Evolutionary conservation across 2,797 vertebrate species (phyloP).

Genomic region (Sebastes dallii): DNA sequence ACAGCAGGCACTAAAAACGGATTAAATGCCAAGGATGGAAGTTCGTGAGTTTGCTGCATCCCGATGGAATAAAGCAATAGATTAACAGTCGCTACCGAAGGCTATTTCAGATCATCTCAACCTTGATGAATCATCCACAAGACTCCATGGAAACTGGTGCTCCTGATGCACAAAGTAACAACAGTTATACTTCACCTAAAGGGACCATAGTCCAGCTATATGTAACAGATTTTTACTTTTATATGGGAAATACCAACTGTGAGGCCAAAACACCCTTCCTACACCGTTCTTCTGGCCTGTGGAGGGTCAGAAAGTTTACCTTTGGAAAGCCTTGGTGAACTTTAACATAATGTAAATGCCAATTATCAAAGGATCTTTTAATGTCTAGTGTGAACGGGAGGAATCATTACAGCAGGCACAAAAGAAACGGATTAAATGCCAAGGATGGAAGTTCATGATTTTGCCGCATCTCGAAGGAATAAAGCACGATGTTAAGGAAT

Average conservation of each 20-base stretch:
- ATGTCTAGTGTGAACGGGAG: too few species aligned
- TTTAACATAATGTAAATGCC: too few species aligned
- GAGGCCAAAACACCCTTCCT: too few species aligned
- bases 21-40: background rate
- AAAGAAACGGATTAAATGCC: background rate
- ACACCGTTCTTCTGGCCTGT: too few species aligned
- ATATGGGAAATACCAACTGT: background rate
- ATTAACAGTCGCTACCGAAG: background rate
- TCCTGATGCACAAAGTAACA: background rate
- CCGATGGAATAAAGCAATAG: background rate
- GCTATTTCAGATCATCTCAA: constrained; percentile 33
- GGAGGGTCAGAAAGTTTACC: too few species aligned
- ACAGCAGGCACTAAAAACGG: background rate
- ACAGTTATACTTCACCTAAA: background rate
- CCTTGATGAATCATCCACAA: constrained; percentile 37
- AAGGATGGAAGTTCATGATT: background rate
- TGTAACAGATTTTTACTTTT: background rate
- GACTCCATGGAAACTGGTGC: constrained; percentile 56
- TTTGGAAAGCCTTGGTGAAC: too few species aligned
- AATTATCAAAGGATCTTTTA: too few species aligned
- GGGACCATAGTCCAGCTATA: too few species aligned
- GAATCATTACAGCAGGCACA: background rate
- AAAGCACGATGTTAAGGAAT: background rate
- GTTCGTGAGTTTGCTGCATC: background rate
- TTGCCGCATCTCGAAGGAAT: background rate